Evolutionary conservation across 2,797 vertebrate species (phyloP).

Genomic region (Pogonophryne albipinna): DNA sequence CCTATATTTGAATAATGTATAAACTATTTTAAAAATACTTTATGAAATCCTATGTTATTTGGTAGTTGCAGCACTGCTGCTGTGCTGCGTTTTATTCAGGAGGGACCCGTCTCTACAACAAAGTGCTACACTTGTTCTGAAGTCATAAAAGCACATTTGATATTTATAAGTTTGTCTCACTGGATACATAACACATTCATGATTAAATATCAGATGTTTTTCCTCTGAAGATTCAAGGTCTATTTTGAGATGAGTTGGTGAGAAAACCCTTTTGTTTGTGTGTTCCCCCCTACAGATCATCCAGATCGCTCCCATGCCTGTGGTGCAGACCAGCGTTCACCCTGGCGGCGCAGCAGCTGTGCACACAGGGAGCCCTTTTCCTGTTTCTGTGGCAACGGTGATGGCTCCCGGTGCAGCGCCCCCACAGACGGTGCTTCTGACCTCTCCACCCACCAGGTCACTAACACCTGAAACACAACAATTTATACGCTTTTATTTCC

Average conservation of each 20-base stretch:
- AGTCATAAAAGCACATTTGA: neutral
- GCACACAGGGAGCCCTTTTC: constrained; percentile 85
- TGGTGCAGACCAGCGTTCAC: constrained; percentile 86
- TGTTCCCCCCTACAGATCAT: constrained; percentile 84
- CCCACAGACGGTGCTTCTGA: constrained; percentile 91
- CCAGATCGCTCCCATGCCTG: constrained; percentile 91
- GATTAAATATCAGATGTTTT: neutral
- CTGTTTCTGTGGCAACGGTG: constrained; percentile 88
- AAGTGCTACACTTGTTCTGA: neutral
- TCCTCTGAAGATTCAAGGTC: neutral
- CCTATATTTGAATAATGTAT: too few species aligned
- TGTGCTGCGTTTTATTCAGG: neutral
- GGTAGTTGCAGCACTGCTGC: neutral
- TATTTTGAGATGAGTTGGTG: neutral
- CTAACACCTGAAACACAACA: constrained; percentile 32
- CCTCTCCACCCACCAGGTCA: constrained; percentile 91
- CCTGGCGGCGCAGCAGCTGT: constrained; percentile 72
- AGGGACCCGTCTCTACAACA: neutral
- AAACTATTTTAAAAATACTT: too few species aligned
- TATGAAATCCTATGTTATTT: too few species aligned
- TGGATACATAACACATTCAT: constrained; percentile 3
- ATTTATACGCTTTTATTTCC: constrained; percentile 8
- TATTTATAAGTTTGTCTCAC: constrained; percentile 1
- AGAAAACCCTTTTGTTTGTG: constrained; percentile 2
- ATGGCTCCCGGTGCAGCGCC: constrained; percentile 85